phyloP scores from a whole-genome alignment of 1,140 invertebrate species.

The Dufourea novaeangliae region DNA sequence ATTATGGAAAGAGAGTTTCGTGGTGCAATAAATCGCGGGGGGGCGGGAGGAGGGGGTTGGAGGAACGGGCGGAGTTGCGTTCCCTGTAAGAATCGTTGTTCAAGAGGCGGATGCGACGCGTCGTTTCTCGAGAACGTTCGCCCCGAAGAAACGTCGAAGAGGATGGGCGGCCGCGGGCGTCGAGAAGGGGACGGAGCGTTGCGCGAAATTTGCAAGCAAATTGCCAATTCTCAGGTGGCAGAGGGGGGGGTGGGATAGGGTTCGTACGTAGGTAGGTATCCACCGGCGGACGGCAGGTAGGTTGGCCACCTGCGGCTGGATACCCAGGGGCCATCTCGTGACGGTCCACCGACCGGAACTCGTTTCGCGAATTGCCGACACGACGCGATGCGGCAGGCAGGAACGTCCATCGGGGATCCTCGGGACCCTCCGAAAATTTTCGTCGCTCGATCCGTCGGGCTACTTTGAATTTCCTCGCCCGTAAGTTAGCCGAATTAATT shows the following conservation, averaged over 20 bases:
- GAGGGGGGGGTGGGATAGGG: slow-evolving; percentile 66
- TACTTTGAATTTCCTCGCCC: slow-evolving; percentile 3
- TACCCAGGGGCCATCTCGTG: slow-evolving; percentile 39
- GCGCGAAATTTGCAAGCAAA: slow-evolving; percentile 80
- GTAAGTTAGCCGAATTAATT: background rate
- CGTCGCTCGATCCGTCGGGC: background rate
- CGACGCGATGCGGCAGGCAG: too few relatives aligned
- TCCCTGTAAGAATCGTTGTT: background rate
- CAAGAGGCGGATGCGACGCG: background rate
- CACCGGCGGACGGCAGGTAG: slow-evolving; percentile 42
- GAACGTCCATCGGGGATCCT: slow-evolving; percentile 10
- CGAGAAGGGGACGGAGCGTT: slow-evolving; percentile 32
- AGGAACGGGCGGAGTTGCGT: background rate
- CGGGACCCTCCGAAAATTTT: slow-evolving; percentile 18
- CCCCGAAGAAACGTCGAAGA: slow-evolving; percentile 41
- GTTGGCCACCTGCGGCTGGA: slow-evolving; percentile 45
- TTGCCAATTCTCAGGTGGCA: slow-evolving; percentile 78
- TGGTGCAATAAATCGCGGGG: slow-evolving; percentile 9
- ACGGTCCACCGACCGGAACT: slow-evolving; percentile 25
- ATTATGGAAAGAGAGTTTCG: slow-evolving; percentile 21
- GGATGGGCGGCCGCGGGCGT: slow-evolving; percentile 40
- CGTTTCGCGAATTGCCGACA: slow-evolving; percentile 41
- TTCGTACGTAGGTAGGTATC: slow-evolving; percentile 56
- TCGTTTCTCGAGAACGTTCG: slow-evolving; percentile 23
- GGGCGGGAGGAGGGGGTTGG: background rate